Evolutionary conservation across 2,888 invertebrate genomes (phyloP), one percentile per base, ranked within the genome.

Genomic region (Schizotus pectinicornis): DNA sequence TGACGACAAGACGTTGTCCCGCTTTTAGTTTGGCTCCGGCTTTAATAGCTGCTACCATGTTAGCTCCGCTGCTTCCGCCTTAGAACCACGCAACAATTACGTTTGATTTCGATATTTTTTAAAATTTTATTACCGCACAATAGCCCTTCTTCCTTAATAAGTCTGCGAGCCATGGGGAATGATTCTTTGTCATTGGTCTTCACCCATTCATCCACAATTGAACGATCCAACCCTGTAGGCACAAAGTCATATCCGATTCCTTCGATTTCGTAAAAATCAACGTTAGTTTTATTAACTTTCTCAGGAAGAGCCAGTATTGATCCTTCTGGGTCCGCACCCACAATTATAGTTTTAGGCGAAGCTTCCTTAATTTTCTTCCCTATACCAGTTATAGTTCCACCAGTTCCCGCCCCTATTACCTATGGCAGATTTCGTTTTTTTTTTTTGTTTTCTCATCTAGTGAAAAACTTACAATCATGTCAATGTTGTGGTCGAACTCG

Each of bases 171-270:
- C 89, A 94, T 90, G 7, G 84, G 81, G 52, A 99, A 86, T 0
- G 95, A 88, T 36, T 90, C 87, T 51, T 83, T 81, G 76, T 99
- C 99, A 11, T 83, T 84, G 0, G 88, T 85, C 81, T 98, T 98
- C 51, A 91, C 79, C 98, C 98, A 99, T 63, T 82, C 80, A 80
- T 98, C 97, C 1, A 97, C 86, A 1, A 92, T 86, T 1, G 78
- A 81, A 39, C 89, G 85, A 81, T 93, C 94, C 59, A 95, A 82
- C 7, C 96, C 93, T 0, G 92, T 92, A 1, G 99, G 98, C 46
- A 95, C 81, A 78, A 99, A 99, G 80, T 99, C 98, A 77, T 98
- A 98, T 3, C 98, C 98, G 64, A 94, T 90, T 39, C 95, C 97
- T 77, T 90, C 89, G 36, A 86, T 82, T 82, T 98, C 97, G 77